Percentiles rank a stretch among this genome's conserved stretches.
phyloP scores from a whole-genome alignment of 2,113 vertebrate genomes.

The Seriola quinqueradiata region DNA sequence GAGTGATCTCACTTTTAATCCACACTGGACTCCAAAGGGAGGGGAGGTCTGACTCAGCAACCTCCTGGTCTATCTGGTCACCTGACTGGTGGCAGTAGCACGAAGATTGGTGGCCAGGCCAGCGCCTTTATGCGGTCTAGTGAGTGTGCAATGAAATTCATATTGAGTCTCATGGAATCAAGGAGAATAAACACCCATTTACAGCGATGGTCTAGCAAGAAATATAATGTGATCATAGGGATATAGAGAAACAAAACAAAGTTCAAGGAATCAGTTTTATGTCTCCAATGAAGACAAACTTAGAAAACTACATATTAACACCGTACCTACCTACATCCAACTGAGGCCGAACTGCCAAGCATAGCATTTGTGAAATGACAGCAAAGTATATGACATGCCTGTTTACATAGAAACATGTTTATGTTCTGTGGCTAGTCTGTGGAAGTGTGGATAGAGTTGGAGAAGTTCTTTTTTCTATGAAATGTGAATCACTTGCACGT shows the following conservation, averaged over 20 bases:
- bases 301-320: slow-evolving; percentile 8
- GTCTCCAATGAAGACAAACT: not conserved
- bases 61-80: slow-evolving; percentile 60
- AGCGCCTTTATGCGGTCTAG: not conserved
- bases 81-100: slow-evolving; percentile 29
- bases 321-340: not conserved
- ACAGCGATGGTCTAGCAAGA: not conserved
- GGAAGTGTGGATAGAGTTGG: slow-evolving; percentile 25
- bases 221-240: not conserved
- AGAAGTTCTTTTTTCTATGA: slow-evolving; percentile 14
- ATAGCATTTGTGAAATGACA: slow-evolving; percentile 39
- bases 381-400: slow-evolving; percentile 30
- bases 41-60: slow-evolving; percentile 70
- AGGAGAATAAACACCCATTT: not conserved
- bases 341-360: not conserved
- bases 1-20: slow-evolving; percentile 80
- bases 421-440: slow-evolving; percentile 32
- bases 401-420: slow-evolving; percentile 68
- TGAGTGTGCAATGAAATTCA: slow-evolving; percentile 5
- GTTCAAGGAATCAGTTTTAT: not conserved
- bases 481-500: slow-evolving; percentile 30
- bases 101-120: not conserved
- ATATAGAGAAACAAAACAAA: not conserved
- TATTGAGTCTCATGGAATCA: not conserved
- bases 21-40: slow-evolving; percentile 38